Percentiles rank a stretch among this genome's conserved stretches.
phyloP scores from a whole-genome alignment of 1,140 invertebrate genomes.

The Calycopis cecrops region DNA sequence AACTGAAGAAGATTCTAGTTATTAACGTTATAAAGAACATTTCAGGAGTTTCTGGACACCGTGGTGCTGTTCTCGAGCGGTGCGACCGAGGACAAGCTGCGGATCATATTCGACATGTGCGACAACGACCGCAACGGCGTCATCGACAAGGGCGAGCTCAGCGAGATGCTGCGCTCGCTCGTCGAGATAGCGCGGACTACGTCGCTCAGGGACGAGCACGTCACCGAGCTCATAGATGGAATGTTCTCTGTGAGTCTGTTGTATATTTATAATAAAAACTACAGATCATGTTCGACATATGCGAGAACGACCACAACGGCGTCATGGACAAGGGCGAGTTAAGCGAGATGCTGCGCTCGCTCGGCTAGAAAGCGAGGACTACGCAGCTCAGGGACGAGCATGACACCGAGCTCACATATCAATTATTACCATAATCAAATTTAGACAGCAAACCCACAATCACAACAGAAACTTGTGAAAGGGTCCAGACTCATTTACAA shows the following conservation, averaged over 20 bases:
- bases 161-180: conserved; percentile 94
- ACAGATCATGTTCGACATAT: conserved; percentile 98
- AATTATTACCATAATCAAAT: no score
- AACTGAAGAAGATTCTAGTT: no score
- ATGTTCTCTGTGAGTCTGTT: conserved; percentile 88
- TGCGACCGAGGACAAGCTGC: conserved; percentile 95
- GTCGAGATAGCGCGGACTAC: conserved; percentile 96
- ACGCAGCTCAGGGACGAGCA: conserved; percentile 92
- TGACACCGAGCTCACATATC: conserved; percentile 93
- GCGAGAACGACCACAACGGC: conserved; percentile 96
- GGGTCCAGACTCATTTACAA: no score
- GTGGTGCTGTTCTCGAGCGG: conserved; percentile 94
- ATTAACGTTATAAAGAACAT: conserved; percentile 18
- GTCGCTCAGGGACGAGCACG: conserved; percentile 90
- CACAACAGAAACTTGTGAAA: no score
- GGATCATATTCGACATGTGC: conserved; percentile 99
- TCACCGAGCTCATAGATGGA: conserved; percentile 94
- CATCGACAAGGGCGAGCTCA: conserved; percentile 95
- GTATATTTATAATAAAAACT: no score
- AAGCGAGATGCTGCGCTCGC: conserved; percentile 93
- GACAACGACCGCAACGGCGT: conserved; percentile 97
- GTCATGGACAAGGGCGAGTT: conserved; percentile 96
- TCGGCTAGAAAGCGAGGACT: conserved; percentile 96
- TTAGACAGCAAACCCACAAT: no score
- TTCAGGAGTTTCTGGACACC: conserved; percentile 95